Evolutionary conservation across 1,140 invertebrate genomes (phyloP).

Genomic region (Tetragnatha versicolor): DNA sequence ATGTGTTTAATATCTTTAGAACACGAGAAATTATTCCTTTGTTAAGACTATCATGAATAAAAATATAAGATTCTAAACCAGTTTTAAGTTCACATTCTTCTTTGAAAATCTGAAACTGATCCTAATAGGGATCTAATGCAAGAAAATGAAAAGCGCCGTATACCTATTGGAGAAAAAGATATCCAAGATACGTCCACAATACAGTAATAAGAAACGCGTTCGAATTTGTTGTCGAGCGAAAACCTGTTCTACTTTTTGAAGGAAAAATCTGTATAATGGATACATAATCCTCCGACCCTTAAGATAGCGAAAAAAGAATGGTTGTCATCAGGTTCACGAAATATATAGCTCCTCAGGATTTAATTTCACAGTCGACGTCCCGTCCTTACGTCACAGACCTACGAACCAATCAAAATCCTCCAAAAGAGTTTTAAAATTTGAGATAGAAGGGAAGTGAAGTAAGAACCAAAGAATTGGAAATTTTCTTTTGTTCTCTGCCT

Average conservation of each 20-base stretch:
- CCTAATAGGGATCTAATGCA: too few species aligned
- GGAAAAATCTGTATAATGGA: conserved; percentile 9
- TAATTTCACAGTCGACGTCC: conserved; percentile 26
- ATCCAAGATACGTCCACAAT: too few species aligned
- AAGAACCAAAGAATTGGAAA: conserved; percentile 26
- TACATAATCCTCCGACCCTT: background rate
- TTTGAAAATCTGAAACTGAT: too few species aligned
- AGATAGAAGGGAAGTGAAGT: background rate
- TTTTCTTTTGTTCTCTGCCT: background rate
- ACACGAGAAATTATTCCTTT: too few species aligned
- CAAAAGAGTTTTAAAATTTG: conserved; percentile 10
- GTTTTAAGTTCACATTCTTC: too few species aligned
- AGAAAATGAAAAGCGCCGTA: too few species aligned
- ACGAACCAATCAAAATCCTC: conserved; percentile 19
- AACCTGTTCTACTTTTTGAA: background rate
- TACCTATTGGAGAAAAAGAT: too few species aligned
- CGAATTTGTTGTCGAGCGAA: background rate
- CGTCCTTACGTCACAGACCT: background rate
- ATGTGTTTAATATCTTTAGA: too few species aligned
- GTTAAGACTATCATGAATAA: too few species aligned
- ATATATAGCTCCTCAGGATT: conserved; percentile 1
- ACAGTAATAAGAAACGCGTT: background rate
- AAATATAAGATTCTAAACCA: too few species aligned
- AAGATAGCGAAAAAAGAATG: background rate
- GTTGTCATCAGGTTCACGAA: background rate